A percentile compares a stretch with the other conserved stretches of the same genome.
These are phyloP conservation scores for Leuciscus idus DNA, from an alignment of 2,113 vertebrate species.

Conservation along the genomic window DNA sequence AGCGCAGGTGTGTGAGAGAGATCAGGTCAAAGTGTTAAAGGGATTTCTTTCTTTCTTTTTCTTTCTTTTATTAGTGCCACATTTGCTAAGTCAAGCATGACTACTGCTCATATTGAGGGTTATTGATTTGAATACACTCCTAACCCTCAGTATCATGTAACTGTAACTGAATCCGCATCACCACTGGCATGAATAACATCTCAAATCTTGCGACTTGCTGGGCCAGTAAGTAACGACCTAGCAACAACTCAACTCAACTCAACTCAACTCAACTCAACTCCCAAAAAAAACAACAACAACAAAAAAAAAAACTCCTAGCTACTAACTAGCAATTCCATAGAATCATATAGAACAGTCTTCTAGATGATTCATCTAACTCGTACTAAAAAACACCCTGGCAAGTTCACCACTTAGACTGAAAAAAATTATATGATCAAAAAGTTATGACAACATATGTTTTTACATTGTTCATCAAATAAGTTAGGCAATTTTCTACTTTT, in stretches of 20 bases:
- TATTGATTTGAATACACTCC: not conserved
- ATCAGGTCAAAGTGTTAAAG: conserved; percentile 4
- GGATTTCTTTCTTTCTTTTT: not conserved
- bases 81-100: not conserved
- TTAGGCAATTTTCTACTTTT: no score
- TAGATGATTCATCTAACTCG: not conserved
- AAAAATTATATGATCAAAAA: no score
- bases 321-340: not conserved
- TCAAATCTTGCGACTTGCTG: not conserved
- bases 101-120: not conserved
- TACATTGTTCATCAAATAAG: no score
- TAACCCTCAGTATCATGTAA: not conserved
- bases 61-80: not conserved
- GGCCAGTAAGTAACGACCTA: not conserved
- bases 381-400: not conserved
- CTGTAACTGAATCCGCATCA: not conserved
- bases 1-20: not conserved
- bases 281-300: not conserved
- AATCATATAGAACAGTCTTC: not conserved
- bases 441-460: no score
- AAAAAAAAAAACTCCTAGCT: no score
- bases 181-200: not conserved
- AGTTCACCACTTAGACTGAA: not conserved
- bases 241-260: not conserved
- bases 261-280: no score